These are phyloP conservation scores for Ceratosolen solmsi DNA, from an alignment of 1,140 invertebrate species.

Conservation along the genomic window DNA sequence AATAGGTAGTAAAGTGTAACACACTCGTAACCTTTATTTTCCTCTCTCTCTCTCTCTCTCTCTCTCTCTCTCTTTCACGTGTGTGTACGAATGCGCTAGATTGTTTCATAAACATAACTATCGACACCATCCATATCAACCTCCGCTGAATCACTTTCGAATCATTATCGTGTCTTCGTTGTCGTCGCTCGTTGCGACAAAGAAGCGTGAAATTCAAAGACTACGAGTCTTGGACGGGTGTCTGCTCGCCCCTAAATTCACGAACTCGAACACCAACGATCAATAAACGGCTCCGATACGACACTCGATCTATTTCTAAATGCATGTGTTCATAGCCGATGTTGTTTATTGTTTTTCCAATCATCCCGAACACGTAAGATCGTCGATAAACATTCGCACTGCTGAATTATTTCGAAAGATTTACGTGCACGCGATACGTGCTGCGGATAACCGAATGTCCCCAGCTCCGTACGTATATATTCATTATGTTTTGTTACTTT, in stretches of 20 bases:
- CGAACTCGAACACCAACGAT: not conserved
- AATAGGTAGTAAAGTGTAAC: slow-evolving; percentile 30
- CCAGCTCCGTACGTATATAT: not conserved
- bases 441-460: not conserved
- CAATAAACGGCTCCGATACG: not conserved
- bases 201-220: slow-evolving; percentile 11
- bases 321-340: not conserved
- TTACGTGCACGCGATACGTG: not conserved
- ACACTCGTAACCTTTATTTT: slow-evolving; percentile 44
- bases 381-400: not conserved
- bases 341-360: not conserved
- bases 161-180: slow-evolving; percentile 36
- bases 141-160: slow-evolving; percentile 39
- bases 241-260: not conserved
- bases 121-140: not conserved
- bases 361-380: no score
- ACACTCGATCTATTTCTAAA: not conserved
- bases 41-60: no score
- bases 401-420: not conserved
- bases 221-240: not conserved
- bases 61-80: no score
- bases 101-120: slow-evolving; percentile 16
- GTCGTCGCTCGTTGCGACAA: not conserved
- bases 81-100: not conserved
- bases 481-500: not conserved